Evolutionary conservation across 2,797 vertebrate species (phyloP).

Genomic region (Nyctibius grandis): DNA sequence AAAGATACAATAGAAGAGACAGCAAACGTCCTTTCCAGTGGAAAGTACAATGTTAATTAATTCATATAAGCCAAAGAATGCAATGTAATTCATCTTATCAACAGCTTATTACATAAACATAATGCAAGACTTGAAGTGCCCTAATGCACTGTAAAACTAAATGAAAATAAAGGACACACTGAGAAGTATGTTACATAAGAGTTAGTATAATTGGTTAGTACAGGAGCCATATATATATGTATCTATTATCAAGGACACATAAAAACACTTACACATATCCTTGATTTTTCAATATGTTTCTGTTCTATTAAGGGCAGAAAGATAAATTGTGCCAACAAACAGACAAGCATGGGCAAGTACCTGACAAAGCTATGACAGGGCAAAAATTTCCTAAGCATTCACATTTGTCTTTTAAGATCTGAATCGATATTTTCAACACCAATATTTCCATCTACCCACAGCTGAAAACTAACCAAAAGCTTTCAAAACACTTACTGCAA

Average conservation of each 20-base stretch:
- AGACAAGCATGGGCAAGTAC: background rate
- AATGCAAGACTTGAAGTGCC: background rate
- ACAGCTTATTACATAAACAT: background rate
- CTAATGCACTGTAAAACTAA: background rate
- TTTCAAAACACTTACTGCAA: background rate
- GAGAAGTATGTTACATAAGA: background rate
- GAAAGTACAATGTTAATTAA: conserved; percentile 8
- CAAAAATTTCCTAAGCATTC: background rate
- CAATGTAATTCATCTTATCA: background rate
- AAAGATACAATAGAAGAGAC: background rate
- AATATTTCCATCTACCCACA: background rate
- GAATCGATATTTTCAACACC: background rate
- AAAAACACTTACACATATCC: background rate
- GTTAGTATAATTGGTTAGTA: background rate
- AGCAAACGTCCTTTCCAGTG: background rate
- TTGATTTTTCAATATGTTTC: background rate
- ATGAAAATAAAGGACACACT: background rate
- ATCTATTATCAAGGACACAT: background rate
- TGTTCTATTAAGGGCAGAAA: background rate
- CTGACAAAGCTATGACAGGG: background rate
- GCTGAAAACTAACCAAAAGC: background rate
- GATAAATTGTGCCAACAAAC: background rate
- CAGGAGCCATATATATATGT: background rate
- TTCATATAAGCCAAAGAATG: background rate
- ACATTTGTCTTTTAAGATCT: background rate